These are phyloP conservation scores for Brienomyrus longianalis DNA, from an alignment of 2,113 vertebrate species.

Conservation along the genomic window DNA sequence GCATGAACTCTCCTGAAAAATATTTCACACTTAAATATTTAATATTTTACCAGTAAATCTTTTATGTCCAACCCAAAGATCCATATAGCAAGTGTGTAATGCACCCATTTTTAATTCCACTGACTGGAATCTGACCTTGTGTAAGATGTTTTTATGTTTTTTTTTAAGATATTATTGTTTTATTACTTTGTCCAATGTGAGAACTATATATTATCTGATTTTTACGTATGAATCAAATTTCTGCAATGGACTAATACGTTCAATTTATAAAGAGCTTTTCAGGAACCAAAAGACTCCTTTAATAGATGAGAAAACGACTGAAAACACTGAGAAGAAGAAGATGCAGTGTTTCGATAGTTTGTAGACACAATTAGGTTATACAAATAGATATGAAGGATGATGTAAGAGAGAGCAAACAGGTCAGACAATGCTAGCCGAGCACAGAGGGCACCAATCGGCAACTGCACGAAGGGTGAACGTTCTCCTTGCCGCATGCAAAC, in stretches of 20 bases:
- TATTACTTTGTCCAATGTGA: not conserved
- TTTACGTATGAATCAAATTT: not conserved
- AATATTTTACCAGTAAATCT: not conserved
- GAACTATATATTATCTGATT: not conserved
- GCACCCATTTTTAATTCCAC: not conserved
- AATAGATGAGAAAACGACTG: not conserved
- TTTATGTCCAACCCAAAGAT: not conserved
- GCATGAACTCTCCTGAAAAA: not conserved
- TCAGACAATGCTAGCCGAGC: not conserved
- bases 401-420: not conserved
- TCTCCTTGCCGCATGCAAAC: not conserved
- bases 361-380: not conserved
- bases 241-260: not conserved
- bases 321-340: not conserved
- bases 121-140: not conserved
- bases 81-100: not conserved
- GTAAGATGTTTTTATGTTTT: not conserved
- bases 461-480: not conserved
- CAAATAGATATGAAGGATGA: not conserved
- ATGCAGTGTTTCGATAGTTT: not conserved
- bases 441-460: not conserved
- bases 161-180: not conserved
- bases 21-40: not conserved
- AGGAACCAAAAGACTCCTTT: not conserved
- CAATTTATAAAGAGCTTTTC: not conserved